Conservation (phyloP, 2,888 invertebrate species). For the Cryptops parisi region DNA sequence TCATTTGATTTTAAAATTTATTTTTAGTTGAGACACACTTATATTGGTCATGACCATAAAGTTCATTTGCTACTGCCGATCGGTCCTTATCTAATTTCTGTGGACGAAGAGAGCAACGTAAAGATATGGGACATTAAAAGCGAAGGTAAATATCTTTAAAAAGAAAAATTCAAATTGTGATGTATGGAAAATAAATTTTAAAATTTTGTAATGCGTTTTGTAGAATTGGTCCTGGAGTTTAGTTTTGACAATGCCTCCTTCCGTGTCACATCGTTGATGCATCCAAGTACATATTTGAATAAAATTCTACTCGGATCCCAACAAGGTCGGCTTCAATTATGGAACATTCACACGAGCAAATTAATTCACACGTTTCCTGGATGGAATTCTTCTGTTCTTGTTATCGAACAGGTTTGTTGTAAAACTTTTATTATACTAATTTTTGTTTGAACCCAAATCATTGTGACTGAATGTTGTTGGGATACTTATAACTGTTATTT, state of each 20-base stretch:
- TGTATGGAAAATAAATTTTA: neutral
- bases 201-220: slow-evolving; percentile 5
- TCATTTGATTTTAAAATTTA: slow-evolving; percentile 16
- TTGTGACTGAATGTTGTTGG: neutral
- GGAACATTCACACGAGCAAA: slow-evolving; percentile 70
- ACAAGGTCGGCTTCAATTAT: slow-evolving; percentile 70
- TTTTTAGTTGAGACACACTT: slow-evolving; percentile 52
- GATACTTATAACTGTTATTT: neutral
- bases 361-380: slow-evolving; percentile 60
- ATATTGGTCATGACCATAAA: slow-evolving; percentile 53
- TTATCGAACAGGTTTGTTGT: slow-evolving; percentile 60
- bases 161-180: neutral
- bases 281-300: slow-evolving; percentile 89
- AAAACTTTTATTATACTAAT: too few relatives aligned
- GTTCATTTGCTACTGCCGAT: slow-evolving; percentile 69
- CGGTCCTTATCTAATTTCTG: slow-evolving; percentile 66
- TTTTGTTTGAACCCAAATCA: neutral
- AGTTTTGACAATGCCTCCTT: slow-evolving; percentile 46
- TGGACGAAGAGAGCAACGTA: slow-evolving; percentile 60
- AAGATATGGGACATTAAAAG: slow-evolving; percentile 73
- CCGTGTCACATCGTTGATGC: slow-evolving; percentile 62
- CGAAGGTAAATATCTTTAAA: slow-evolving; percentile 39
- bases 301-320: slow-evolving; percentile 77
- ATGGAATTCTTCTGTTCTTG: slow-evolving; percentile 54
- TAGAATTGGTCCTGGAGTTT: slow-evolving; percentile 30